These are phyloP conservation scores for Neomorphus geoffroyi DNA, from an alignment of 2,797 vertebrate genomes.

Conservation along the genomic window DNA sequence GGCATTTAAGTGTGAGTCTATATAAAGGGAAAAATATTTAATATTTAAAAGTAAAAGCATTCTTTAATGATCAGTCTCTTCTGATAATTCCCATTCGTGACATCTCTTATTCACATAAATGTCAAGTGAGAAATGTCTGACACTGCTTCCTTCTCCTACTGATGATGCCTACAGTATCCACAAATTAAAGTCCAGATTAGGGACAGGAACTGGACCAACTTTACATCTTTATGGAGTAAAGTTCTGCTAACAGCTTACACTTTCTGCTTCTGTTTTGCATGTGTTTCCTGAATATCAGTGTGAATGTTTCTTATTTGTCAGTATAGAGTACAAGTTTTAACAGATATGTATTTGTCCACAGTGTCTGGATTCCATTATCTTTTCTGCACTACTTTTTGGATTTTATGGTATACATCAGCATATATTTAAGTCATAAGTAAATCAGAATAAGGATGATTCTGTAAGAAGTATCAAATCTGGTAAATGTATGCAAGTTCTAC, in stretches of 20 bases:
- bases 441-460: neutral
- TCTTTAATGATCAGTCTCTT: neutral
- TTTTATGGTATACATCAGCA: neutral
- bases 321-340: neutral
- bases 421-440: neutral
- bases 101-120: neutral
- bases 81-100: neutral
- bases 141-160: neutral
- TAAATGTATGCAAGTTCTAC: neutral
- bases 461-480: neutral
- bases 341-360: neutral
- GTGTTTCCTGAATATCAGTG: neutral
- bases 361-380: conserved; percentile 16
- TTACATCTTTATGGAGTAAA: neutral
- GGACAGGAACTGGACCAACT: neutral
- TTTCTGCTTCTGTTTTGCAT: neutral
- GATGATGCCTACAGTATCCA: neutral
- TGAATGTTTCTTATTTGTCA: neutral
- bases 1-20: neutral
- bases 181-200: neutral
- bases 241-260: neutral
- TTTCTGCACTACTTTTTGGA: conserved; percentile 47
- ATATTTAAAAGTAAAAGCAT: neutral
- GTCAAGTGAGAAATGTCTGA: neutral
- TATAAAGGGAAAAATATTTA: neutral